phyloP scores from a whole-genome alignment of 2,113 vertebrate species.

The Progne subis region DNA sequence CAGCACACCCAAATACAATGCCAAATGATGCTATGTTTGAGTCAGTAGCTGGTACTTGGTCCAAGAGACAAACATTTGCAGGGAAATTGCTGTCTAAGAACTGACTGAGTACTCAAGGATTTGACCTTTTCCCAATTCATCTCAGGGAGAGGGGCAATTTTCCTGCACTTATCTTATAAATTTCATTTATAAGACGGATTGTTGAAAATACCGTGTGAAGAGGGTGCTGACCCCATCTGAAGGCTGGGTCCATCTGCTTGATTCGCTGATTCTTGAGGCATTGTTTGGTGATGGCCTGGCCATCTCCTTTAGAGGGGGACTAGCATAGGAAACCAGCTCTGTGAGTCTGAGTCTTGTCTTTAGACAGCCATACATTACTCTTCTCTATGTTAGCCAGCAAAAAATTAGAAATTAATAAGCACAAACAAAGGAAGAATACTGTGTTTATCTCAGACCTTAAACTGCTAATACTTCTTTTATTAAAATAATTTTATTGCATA shows the following conservation, averaged over 20 bases:
- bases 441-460: background rate
- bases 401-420: background rate
- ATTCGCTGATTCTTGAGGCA: background rate
- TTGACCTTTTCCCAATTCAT: background rate
- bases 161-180: background rate
- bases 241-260: background rate
- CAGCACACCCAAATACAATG: background rate
- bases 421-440: background rate
- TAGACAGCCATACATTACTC: background rate
- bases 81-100: background rate
- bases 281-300: background rate
- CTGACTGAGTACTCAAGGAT: background rate
- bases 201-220: background rate
- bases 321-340: background rate
- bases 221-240: background rate
- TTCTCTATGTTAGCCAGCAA: background rate
- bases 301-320: background rate
- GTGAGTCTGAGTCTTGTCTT: background rate
- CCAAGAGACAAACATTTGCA: background rate
- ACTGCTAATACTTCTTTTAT: background rate
- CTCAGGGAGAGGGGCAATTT: background rate
- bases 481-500: background rate
- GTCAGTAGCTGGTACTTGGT: background rate
- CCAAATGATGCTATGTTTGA: background rate
- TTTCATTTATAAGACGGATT: background rate